Percentiles rank a stretch among this genome's conserved stretches.
Conservation (phyloP, 2,888 invertebrate species). For the Fabriciana adippe region DNA sequence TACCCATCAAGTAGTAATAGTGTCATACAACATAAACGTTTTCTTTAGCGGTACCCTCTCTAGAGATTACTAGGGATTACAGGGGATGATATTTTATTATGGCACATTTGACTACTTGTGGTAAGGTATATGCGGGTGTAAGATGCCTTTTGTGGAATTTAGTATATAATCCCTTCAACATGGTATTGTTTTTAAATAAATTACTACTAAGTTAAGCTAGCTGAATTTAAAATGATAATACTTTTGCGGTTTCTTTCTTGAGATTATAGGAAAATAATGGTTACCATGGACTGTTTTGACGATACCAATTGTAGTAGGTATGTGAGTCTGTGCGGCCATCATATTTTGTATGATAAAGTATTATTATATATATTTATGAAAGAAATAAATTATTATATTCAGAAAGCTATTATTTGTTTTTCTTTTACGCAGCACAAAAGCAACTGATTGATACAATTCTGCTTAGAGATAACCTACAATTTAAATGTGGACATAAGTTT, state of each 20-base stretch:
- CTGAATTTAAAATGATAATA: conserved; percentile 11
- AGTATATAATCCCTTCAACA: conserved; percentile 14
- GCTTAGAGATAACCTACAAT: too few species aligned
- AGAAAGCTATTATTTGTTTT: too few species aligned
- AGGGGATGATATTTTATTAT: conserved; percentile 32
- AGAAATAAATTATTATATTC: too few species aligned
- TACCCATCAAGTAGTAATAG: too few species aligned
- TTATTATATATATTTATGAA: too few species aligned
- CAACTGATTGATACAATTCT: too few species aligned
- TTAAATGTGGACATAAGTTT: too few species aligned
- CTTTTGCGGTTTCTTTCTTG: conserved; percentile 21
- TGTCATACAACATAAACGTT: neutral
- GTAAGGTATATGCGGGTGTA: conserved; percentile 24
- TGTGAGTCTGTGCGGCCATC: too few species aligned
- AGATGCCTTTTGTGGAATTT: conserved; percentile 1
- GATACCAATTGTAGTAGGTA: too few species aligned
- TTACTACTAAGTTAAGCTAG: conserved; percentile 2
- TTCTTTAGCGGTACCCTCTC: conserved; percentile 6
- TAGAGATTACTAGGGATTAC: conserved; percentile 37
- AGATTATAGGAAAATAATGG: conserved; percentile 9
- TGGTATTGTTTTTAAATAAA: conserved; percentile 16
- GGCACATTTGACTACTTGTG: conserved; percentile 21
- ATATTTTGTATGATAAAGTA: too few species aligned
- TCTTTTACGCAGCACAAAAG: too few species aligned
- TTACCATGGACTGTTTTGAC: neutral